Percentiles rank a stretch among this genome's conserved stretches.
These are phyloP conservation scores for Diaperis boleti DNA, from an alignment of 2,888 invertebrate species.

Conservation along the genomic window DNA sequence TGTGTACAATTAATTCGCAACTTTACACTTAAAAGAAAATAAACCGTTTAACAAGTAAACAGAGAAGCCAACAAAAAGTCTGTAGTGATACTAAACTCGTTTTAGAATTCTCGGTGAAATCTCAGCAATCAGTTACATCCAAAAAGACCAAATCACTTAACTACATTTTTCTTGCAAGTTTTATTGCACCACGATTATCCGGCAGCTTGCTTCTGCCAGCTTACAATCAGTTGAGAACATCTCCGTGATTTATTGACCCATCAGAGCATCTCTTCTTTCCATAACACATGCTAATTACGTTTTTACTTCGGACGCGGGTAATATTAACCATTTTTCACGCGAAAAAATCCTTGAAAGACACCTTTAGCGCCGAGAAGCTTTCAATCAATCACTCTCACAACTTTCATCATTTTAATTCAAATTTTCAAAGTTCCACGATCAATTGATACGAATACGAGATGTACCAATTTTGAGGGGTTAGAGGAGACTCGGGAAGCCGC, in stretches of 20 bases:
- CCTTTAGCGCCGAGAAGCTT: background rate
- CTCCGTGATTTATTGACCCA: background rate
- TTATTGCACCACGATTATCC: background rate
- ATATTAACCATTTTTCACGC: background rate
- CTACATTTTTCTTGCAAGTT: background rate
- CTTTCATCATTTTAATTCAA: slow-evolving; percentile 3
- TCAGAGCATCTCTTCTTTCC: background rate
- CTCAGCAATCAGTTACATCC: background rate
- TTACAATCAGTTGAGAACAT: no score
- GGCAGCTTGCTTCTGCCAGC: background rate
- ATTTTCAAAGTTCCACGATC: background rate
- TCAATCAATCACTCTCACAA: slow-evolving; percentile 10
- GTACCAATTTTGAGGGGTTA: no score
- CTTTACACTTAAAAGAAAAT: no score
- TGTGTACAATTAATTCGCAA: no score
- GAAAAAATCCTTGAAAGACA: background rate
- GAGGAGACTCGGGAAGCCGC: no score
- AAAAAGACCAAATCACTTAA: background rate
- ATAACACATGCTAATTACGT: background rate
- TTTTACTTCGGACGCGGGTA: background rate
- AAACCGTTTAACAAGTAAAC: no score
- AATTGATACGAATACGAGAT: no score
- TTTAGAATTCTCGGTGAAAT: background rate
- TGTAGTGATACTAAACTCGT: no score
- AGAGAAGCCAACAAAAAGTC: no score